Base-by-base conservation (phyloP, 1,140 invertebrate species). In the Neoseiulus cucumeris region DNA sequence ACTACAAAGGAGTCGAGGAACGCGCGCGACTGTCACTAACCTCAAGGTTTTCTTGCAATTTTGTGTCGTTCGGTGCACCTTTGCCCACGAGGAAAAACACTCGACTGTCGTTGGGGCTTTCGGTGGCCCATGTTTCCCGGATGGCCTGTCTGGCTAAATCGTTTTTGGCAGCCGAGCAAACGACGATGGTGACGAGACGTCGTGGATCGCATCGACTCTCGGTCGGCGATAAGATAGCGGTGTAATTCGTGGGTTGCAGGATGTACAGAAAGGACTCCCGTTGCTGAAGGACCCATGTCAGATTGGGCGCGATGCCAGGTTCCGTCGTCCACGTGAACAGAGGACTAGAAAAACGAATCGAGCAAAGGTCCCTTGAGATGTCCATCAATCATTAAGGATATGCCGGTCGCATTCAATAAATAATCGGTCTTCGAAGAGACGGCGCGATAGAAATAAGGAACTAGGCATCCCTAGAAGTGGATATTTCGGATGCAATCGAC, bases 61-160 rank as follows among this genome's bases (percentile, higher is more conserved):
- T 25, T 7, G 68, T 64, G 17, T 68, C 64, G 42, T 70, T 69
- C 1, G 25, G 51, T 9, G 39, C 22, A 1, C 68, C 64, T 18
- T 41, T 64, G 1, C 69, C 69, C 7, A 69, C 30, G 1, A 70
- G 65, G 65, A 70, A 70, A 25, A 68, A 68, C 0, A 70, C 45
- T 22, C 51, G 51, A 2, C 42, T 66, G 29, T 66, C 44, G 45
- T 25, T 12, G 28, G 67, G 45, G 68, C 22, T 18, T 68, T 68
- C 45, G 22, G 42, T 44, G 64, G 81, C 87, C 87, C 87, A 91
- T 1, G 87, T 87, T 70, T 85, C 81, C 69, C 88, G 77, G 67
- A 90, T 88, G 17, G 84, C 84, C 44, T 74, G 72, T 30, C 86
- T 75, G 45, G 79, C 77, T 25, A 81, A 79, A 67, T 83, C 80